Conservation (phyloP, 2,888 invertebrate species). For the Netelia inedita region DNA sequence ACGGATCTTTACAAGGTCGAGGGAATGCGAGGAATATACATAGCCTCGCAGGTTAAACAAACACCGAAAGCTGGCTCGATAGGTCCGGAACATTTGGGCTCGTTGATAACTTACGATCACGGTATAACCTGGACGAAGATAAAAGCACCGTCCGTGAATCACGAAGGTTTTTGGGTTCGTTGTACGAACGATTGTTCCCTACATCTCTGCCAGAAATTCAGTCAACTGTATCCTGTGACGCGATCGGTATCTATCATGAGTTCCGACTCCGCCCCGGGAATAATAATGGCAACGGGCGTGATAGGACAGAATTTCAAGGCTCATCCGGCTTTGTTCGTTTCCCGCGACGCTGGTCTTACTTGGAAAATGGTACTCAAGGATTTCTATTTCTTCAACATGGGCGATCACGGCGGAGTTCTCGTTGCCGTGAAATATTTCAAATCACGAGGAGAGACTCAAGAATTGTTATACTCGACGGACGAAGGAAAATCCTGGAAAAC, state of each 20-base stretch:
- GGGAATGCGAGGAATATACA: slow-evolving; percentile 95
- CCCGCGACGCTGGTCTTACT: slow-evolving; percentile 92
- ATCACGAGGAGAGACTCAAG: slow-evolving; percentile 91
- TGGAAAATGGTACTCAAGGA: slow-evolving; percentile 94
- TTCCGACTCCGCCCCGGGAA: slow-evolving; percentile 94
- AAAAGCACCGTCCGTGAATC: slow-evolving; percentile 90
- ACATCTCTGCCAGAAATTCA: slow-evolving; percentile 95
- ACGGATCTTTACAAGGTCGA: slow-evolving; percentile 95
- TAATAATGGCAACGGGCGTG: slow-evolving; percentile 95
- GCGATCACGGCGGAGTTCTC: slow-evolving; percentile 95
- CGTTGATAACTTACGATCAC: slow-evolving; percentile 94
- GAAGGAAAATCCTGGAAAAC: slow-evolving; percentile 94
- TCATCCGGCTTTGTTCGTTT: slow-evolving; percentile 92
- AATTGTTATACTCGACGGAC: slow-evolving; percentile 93
- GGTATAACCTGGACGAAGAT: slow-evolving; percentile 94
- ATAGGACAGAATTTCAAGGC: slow-evolving; percentile 92
- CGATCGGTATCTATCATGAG: slow-evolving; percentile 93
- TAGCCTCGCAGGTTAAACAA: slow-evolving; percentile 92
- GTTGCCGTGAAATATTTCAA: slow-evolving; percentile 94
- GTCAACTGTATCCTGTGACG: slow-evolving; percentile 92
- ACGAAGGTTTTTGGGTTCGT: slow-evolving; percentile 89
- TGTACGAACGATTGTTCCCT: slow-evolving; percentile 93
- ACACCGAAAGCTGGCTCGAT: slow-evolving; percentile 86
- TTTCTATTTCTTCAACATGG: slow-evolving; percentile 94
- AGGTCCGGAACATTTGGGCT: slow-evolving; percentile 91